Percentiles rank a stretch among this genome's conserved stretches.
These are phyloP conservation scores for Mesorhabditis belari DNA, from an alignment of 2,888 invertebrate genomes.

Conservation along the genomic window DNA sequence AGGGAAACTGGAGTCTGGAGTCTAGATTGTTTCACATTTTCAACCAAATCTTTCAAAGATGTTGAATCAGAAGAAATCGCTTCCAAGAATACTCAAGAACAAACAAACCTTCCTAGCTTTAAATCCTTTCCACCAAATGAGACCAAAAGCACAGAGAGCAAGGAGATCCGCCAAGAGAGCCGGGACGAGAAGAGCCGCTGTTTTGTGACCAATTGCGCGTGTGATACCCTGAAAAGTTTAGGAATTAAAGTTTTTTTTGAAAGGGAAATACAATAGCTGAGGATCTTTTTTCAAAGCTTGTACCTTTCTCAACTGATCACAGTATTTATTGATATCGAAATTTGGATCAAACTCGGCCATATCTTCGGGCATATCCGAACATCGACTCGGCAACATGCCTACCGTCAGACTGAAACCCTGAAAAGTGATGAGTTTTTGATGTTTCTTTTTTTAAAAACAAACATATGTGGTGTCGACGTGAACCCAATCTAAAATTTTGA, in stretches of 20 bases:
- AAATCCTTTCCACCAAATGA: background rate
- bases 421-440: background rate
- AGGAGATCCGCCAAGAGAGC: background rate
- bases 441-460: no score
- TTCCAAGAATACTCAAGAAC: no score
- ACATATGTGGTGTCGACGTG: background rate
- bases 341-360: background rate
- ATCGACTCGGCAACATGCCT: background rate
- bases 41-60: no score
- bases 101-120: background rate
- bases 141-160: background rate
- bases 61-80: no score
- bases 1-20: no score
- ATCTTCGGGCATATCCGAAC: background rate
- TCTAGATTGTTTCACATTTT: no score
- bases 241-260: no score
- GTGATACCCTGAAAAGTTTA: background rate
- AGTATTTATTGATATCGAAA: background rate
- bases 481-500: background rate
- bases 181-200: background rate
- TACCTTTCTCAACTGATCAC: background rate
- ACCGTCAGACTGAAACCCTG: background rate
- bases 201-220: background rate
- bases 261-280: no score
- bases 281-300: no score